A percentile compares a stretch with the other conserved stretches of the same genome.
Conservation (phyloP, 2,113 vertebrate genomes). For the Neogobius melanostomus region DNA sequence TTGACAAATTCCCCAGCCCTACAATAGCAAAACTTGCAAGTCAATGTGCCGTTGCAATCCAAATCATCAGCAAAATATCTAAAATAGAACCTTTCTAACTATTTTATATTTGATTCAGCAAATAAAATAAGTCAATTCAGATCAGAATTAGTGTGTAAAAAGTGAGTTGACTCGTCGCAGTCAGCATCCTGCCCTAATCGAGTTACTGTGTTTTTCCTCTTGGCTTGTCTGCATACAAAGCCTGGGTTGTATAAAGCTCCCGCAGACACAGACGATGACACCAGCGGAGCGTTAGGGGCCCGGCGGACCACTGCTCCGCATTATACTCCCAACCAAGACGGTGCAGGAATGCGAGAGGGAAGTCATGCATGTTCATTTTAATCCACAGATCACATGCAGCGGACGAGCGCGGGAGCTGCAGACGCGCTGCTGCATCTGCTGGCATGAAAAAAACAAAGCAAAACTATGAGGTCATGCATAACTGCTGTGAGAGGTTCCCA, state of each 20-base stretch:
- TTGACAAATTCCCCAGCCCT: too few relatives aligned
- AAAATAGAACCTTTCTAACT: neutral
- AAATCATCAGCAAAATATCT: neutral
- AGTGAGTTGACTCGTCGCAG: neutral
- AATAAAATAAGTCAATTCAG: neutral
- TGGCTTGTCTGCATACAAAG: constrained; percentile 1
- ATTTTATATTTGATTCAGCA: neutral
- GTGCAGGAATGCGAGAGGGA: constrained; percentile 16
- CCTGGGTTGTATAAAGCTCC: constrained; percentile 13
- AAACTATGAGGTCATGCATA: neutral
- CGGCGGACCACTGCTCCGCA: constrained; percentile 40
- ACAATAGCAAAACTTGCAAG: too few relatives aligned
- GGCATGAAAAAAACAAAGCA: neutral
- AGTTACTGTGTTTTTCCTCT: constrained; percentile 12
- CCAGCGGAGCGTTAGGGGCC: constrained; percentile 51
- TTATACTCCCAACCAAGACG: constrained; percentile 8
- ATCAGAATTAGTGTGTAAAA: constrained; percentile 2
- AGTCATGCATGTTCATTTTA: constrained; percentile 41
- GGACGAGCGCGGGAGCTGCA: constrained; percentile 9
- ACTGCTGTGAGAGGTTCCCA: neutral
- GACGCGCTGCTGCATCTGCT: constrained; percentile 36
- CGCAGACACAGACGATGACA: constrained; percentile 32
- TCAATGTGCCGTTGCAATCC: neutral
- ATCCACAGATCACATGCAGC: constrained; percentile 50
- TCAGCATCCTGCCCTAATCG: constrained; percentile 4